A percentile compares a stretch with the other conserved stretches of the same genome.
phyloP scores from a whole-genome alignment of 1,140 invertebrate species.

The Euwallacea similis region DNA sequence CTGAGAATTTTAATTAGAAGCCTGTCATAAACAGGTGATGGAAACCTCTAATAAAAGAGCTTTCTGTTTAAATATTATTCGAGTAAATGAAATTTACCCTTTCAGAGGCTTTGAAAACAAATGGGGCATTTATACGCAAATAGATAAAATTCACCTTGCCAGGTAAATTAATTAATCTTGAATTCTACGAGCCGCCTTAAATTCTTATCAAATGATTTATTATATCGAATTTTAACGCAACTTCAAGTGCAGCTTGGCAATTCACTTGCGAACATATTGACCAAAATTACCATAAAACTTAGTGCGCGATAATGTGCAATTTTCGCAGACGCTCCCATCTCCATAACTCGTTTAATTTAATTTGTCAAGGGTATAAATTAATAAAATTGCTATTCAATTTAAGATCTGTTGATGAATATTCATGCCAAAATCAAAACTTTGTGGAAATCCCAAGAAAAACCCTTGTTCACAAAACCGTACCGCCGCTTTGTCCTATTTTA shows the following conservation, averaged over 20 bases:
- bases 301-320: too few species aligned
- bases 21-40: constrained; percentile 52
- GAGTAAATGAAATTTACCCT: constrained; percentile 25
- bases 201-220: too few species aligned
- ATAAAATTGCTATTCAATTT: constrained; percentile 32
- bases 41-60: constrained; percentile 26
- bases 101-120: constrained; percentile 10
- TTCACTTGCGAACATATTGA: too few species aligned
- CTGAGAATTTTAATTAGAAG: constrained; percentile 46
- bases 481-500: constrained; percentile 28
- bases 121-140: background rate
- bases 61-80: constrained; percentile 27
- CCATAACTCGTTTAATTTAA: too few species aligned
- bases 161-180: background rate
- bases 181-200: too few species aligned
- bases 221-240: too few species aligned
- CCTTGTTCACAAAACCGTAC: constrained; percentile 26
- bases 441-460: constrained; percentile 21
- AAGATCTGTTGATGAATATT: constrained; percentile 30
- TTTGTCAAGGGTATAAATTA: constrained; percentile 7
- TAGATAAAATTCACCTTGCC: background rate
- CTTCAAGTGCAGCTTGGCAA: too few species aligned
- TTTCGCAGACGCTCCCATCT: too few species aligned
- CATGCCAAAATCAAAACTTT: constrained; percentile 33
- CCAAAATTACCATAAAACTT: too few species aligned